Base-by-base conservation (phyloP, 2,888 invertebrate species). In the Trachelus tabidus region DNA sequence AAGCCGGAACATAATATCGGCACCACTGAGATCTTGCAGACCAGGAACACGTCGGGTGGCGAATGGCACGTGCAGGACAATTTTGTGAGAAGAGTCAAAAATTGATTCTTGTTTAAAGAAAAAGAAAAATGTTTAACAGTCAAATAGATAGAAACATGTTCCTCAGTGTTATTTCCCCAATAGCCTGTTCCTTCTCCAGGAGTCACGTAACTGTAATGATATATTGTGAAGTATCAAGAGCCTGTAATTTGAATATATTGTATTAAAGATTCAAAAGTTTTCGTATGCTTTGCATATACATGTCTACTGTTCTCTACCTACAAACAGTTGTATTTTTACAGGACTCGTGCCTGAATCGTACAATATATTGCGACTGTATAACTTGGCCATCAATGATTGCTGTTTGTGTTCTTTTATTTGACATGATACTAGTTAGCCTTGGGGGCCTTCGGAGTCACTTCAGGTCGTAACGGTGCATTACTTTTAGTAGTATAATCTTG, bases 401-500 rank as follows among this genome's bases (percentile, higher is more conserved):
- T 56, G 9, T 73, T 77, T 78, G 56, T 75, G 79, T 82, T 69
- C 12, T 83, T 77, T 85, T 78, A 78, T 85, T 85, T 81, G 80
- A 80, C 83, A 81, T 75, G 77, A 77, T 74, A 82, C 78, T 81
- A 76, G 83, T 82, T 83, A 73, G 75, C 87, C 87, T 87, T 87
- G 85, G 79, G 40, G 68, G 37, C 33, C 15, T 68, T 68, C 31
- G 35, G 73, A 78, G 75, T 1, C 30, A 71, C 68, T 78, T 73
- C 56, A 69, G 68, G n/a, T 68, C 37, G 35, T 78, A 78, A 75
- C 78, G 73, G 76, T 73, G 71, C 33, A 78, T 34, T 73, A 73
- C 34, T 40, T 56, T 9, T 15, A 9, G 40, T 40, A 15, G 15
- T 40, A 40, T 15, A 40, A 40, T 23, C 56, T 56, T 9, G 56